These are phyloP conservation scores for Turdus rufiventris DNA, from an alignment of 2,113 vertebrate genomes.

Conservation along the genomic window DNA sequence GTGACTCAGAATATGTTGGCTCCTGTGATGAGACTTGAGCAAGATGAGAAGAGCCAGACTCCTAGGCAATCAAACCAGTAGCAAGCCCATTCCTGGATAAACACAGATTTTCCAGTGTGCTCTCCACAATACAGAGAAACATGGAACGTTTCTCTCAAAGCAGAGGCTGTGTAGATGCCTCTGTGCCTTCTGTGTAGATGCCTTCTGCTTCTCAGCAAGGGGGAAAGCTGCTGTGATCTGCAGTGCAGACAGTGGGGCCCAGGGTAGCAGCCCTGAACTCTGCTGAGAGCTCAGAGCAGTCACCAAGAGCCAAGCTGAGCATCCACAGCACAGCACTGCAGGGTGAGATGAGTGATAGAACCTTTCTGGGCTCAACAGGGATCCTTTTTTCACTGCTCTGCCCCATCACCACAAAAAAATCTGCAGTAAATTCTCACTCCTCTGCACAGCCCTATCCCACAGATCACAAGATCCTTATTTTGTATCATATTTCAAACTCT, in stretches of 20 bases:
- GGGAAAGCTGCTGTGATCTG: background rate
- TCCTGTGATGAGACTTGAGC: background rate
- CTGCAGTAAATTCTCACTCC: background rate
- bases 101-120: background rate
- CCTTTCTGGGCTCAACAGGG: rapidly evolving
- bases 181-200: background rate
- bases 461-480: background rate
- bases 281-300: background rate
- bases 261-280: background rate
- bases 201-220: background rate
- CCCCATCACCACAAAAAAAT: background rate
- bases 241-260: background rate
- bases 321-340: background rate
- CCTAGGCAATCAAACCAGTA: background rate
- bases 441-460: background rate
- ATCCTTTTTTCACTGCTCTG: background rate
- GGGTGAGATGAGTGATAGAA: background rate
- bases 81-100: background rate
- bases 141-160: background rate
- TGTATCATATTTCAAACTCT: background rate
- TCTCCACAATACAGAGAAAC: background rate
- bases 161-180: background rate
- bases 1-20: background rate
- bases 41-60: background rate
- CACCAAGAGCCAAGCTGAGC: background rate